Base-by-base conservation (phyloP, 2,888 invertebrate genomes). In the Drosophila algonquin region DNA sequence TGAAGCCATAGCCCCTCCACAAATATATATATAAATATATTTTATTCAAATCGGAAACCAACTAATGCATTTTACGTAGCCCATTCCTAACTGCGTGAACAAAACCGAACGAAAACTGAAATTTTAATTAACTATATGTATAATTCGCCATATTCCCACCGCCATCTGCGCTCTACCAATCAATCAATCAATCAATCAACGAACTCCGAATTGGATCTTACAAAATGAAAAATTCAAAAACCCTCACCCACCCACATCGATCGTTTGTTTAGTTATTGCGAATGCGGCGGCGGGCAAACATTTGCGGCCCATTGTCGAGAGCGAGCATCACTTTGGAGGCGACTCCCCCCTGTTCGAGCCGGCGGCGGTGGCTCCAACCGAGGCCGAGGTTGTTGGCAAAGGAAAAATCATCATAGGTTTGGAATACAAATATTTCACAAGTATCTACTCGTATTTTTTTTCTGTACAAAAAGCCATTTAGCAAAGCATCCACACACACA, bases 391-490 rank as follows among this genome's bases (percentile, higher is more conserved):
- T 79, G 87, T 89, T 85, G 90, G 90, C 83, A 90, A 85, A 89
- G 93, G 93, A 91, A 93, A 93, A 92, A 92, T 93, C 90, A 92
- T 93, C 80, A 93, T 93, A 93, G 93, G 93, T 93, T 91, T 91
- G 92, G 89, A 40, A 40, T 40, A 89, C 77, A 83, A 79, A 73
- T 73, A n/a, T n/a, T 40, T 40, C 40, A 78, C 67, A 77, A 85
- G 74, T 71, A 64, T 24, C 24, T 5, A 24, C 57, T 76, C 77
- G 75, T 74, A 87, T 35, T 63, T 72, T 79, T 44, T 65, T 65
- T 27, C 73, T 86, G 76, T 83, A 81, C 47, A 81, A 71, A 80
- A 47, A 71, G 76, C 60, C 60, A 53, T 56, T 24, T 51, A 64
- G 60, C 73, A 60, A 80, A 73, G 80, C 84, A 83, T 81, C 72